Conservation (phyloP, 2,888 invertebrate genomes). For the Embidobia sp. region DNA sequence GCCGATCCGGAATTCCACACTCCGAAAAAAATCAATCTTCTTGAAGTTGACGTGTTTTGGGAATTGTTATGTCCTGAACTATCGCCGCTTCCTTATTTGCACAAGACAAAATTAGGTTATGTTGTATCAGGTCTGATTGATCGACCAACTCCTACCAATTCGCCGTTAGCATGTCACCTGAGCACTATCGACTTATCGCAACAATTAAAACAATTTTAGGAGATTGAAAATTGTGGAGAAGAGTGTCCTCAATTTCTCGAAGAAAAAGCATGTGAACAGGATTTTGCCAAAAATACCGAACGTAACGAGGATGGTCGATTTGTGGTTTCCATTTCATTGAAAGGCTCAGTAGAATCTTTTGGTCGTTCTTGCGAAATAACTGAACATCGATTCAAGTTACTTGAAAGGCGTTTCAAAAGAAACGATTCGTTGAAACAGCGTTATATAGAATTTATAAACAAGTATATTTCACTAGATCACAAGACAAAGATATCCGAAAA, state of each 20-base stretch:
- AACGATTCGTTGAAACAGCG: background rate
- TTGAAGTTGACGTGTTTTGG: slow-evolving; percentile 36
- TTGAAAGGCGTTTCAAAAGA: slow-evolving; percentile 3
- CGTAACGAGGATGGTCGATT: slow-evolving; percentile 16
- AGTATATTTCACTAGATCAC: slow-evolving; percentile 25
- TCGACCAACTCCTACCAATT: too few species aligned
- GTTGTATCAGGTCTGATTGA: slow-evolving; percentile 31
- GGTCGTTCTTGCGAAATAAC: slow-evolving; percentile 27
- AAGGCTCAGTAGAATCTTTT: slow-evolving; percentile 7
- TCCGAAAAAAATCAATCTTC: slow-evolving; percentile 24
- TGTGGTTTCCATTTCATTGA: slow-evolving; percentile 20
- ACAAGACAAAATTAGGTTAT: slow-evolving; percentile 35
- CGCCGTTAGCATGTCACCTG: too few species aligned
- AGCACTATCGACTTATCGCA: slow-evolving; percentile 10
- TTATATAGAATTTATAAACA: slow-evolving; percentile 16
- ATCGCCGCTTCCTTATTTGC: slow-evolving; percentile 12
- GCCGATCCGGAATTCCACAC: slow-evolving; percentile 20
- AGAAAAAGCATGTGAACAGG: slow-evolving; percentile 10
- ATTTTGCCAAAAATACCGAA: slow-evolving; percentile 6
- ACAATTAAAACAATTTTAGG: slow-evolving; percentile 33
- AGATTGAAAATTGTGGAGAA: too few species aligned
- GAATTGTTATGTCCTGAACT: slow-evolving; percentile 13
- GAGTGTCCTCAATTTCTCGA: too few species aligned
- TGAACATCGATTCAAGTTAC: background rate
- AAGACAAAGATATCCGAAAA: slow-evolving; percentile 13